Conservation (phyloP, 37 sponge, comb jelly and placozoan species). For the Ianthella basta region DNA sequence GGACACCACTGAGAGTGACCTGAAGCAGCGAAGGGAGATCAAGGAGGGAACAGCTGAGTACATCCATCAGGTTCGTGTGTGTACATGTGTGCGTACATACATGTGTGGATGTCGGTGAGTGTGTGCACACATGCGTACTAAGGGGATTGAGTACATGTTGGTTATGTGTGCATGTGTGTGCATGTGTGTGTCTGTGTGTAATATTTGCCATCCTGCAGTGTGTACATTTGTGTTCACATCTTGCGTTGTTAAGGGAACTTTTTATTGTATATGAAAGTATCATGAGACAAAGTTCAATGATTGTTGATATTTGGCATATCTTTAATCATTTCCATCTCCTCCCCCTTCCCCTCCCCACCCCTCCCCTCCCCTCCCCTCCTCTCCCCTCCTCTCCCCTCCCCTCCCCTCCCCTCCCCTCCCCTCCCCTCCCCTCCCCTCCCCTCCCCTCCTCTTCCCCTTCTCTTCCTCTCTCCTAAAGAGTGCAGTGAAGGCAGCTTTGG, state of each 20-base stretch:
- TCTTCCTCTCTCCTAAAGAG: constrained; percentile 1
- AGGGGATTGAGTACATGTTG: not conserved
- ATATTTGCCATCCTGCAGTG: not conserved
- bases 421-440: not conserved
- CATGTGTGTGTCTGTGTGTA: not conserved
- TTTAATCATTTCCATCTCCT: not conserved
- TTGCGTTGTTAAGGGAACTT: too few species aligned
- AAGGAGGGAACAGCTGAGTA: constrained; percentile 66
- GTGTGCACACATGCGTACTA: not conserved
- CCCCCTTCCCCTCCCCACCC: not conserved
- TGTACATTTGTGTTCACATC: not conserved
- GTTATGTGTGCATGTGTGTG: not conserved
- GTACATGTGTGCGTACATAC: not conserved
- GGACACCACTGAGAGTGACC: constrained; percentile 91
- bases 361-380: not conserved
- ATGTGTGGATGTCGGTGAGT: not conserved
- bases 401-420: not conserved
- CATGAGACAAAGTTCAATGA: too few species aligned
- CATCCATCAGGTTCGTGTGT: constrained; percentile 69
- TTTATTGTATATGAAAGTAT: too few species aligned
- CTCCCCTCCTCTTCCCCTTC: not conserved
- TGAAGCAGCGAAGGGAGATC: constrained; percentile 94
- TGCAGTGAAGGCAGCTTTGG: constrained; percentile 85
- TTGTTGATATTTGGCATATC: too few species aligned
- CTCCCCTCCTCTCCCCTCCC: not conserved